Base-by-base conservation (phyloP, 2,797 vertebrate genomes). In the Delichon dasypus region DNA sequence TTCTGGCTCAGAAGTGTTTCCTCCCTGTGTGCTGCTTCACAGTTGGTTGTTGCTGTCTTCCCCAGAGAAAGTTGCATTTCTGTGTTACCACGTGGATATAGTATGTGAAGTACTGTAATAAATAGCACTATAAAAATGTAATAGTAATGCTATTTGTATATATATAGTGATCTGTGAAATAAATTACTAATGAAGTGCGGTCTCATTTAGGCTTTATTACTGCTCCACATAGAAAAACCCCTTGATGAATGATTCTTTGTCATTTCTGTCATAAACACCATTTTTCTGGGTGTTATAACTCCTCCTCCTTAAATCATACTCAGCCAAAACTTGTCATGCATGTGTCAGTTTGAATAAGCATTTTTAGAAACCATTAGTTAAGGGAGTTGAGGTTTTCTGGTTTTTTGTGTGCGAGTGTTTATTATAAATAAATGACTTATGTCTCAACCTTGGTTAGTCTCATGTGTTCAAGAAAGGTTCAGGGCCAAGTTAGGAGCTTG, bases 201-300 rank as follows among this genome's bases (percentile, higher is more conserved):
- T 94, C 84, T 82, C 96, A 95, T 96, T 97, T 97, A 95, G 88
- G 86, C 87, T 97, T 97, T 97, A 97, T 97, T 97, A 95, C 93
- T 94, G 82, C 77, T 96, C 42, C 90, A 94, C 71, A 83, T 71
- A 93, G 95, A 93, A 95, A 30, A 96, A 61, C 44, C 93, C 26
- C 40, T 40, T 97, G 97, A 98, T 97, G 96, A 97, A 96, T 95
- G 96, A 90, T 89, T 88, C 82, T 96, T 96, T 97, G 97, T 97
- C 96, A 89, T 86, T 96, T 95, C 93, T 97, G 97, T 97, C 94
- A 95, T 96, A 89, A 78, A 92, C 89, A 85, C 96, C 85, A 93
- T 97, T 97, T 97, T 95, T 95, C 96, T 97, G 86, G 95, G 89
- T 16, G 90, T 73, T 89, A 81, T 93, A 95, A 93, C 74, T 73